phyloP scores from a whole-genome alignment of 2,113 vertebrate genomes.

The Astatotilapia flaviijosephi region DNA sequence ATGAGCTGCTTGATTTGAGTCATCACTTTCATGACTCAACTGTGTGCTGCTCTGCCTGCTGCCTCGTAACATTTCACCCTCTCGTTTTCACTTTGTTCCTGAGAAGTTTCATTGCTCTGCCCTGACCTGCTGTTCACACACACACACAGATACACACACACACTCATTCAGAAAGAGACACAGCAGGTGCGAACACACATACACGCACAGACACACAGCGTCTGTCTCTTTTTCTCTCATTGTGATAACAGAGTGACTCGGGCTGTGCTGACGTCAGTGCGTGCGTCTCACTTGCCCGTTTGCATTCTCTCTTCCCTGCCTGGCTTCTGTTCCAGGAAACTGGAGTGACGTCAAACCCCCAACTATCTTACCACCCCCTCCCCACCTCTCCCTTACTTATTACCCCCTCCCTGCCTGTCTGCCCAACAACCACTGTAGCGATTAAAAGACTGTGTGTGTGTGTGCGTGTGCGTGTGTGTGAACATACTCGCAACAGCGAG shows the following conservation, averaged over 20 bases:
- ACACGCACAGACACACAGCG: not conserved
- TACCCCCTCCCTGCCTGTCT: not conserved
- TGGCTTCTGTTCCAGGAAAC: slow-evolving; percentile 89
- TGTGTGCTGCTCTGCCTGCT: not conserved
- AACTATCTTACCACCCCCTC: slow-evolving; percentile 16
- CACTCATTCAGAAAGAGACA: not conserved
- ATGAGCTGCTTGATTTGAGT: not conserved
- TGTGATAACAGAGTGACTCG: slow-evolving; percentile 75
- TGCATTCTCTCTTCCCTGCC: slow-evolving; percentile 81
- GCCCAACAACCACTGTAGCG: slow-evolving; percentile 34
- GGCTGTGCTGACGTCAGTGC: slow-evolving; percentile 82
- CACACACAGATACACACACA: not conserved
- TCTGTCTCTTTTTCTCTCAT: not conserved
- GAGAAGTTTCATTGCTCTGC: not conserved
- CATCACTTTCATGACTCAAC: slow-evolving; percentile 15
- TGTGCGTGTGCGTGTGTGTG: not conserved
- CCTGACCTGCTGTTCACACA: not conserved
- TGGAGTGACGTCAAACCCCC: slow-evolving; percentile 80
- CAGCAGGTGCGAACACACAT: not conserved
- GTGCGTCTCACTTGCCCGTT: slow-evolving; percentile 76
- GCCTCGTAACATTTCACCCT: not conserved
- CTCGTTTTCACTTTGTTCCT: slow-evolving; percentile 20
- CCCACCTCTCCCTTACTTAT: not conserved
- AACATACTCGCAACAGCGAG: not conserved
- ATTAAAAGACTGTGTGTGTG: not conserved